Conservation (phyloP, 2,797 vertebrate genomes). For the Anas georgica region DNA sequence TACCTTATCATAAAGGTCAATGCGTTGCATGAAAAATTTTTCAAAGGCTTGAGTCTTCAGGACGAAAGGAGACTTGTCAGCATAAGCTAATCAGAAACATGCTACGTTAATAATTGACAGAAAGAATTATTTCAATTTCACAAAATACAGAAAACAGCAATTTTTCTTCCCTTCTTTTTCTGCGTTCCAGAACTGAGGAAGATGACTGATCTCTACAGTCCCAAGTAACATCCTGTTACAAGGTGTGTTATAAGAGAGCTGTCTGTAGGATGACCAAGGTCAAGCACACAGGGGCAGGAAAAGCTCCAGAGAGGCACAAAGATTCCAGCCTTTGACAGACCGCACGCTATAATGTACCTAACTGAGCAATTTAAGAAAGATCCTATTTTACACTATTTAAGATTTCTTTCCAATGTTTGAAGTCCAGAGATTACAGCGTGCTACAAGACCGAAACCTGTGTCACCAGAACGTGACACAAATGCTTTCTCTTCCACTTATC, state of each 20-base stretch:
- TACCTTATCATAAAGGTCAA: conserved; percentile 96
- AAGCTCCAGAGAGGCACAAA: accelerated
- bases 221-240: not conserved
- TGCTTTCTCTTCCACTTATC: not conserved
- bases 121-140: not conserved
- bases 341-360: not conserved
- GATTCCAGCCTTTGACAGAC: not conserved
- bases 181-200: not conserved
- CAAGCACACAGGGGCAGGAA: not conserved
- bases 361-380: not conserved
- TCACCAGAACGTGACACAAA: accelerated
- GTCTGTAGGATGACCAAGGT: too few species aligned
- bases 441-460: not conserved
- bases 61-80: conserved; percentile 84
- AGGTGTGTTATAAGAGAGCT: not conserved
- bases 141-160: not conserved
- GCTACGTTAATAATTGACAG: not conserved
- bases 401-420: not conserved
- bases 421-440: not conserved
- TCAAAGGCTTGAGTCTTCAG: conserved; percentile 94
- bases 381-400: not conserved
- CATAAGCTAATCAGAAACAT: conserved; percentile 83
- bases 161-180: not conserved
- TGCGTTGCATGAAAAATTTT: conserved; percentile 87
- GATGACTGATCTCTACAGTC: not conserved